Base-by-base conservation (phyloP, 2,113 vertebrate species). In the Anguilla japonica region DNA sequence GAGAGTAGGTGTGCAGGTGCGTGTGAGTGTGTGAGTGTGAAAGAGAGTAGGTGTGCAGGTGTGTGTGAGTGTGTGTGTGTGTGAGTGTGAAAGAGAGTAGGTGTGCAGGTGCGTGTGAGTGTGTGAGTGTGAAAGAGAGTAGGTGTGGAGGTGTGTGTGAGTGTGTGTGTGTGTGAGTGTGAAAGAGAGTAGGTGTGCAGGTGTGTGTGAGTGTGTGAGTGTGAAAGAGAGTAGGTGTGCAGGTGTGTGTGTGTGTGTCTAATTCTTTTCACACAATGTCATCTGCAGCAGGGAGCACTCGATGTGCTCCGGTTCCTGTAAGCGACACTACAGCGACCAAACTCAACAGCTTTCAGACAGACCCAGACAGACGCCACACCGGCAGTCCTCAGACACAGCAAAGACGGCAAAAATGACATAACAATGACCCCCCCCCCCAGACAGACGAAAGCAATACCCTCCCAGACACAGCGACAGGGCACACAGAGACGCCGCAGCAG, bases 261-360 rank as follows among this genome's bases (percentile, higher is more conserved):
- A n/a, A n/a, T n/a, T n/a, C n/a, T n/a, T n/a, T 20, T 67, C 60
- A 67, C 60, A 67, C 2, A 67, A 22, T 67, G 22, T 67, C 60
- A 67, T 13, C 3, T 26, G 60, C 60, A 67, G 60, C 60, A 22
- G 60, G 60, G 18, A 11, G 22, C 60, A 67, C 22, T 26, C 60
- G 2, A 26, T 60, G 56, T 11, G 13, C 56, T 0, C 3, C 14
- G 29, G 26, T 26, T 75, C 71, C 71, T 34, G 18, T 26, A 75
- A 75, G n/a, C 5, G 26, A 20, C 11, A 3, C 71, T 26, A 75
- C 26, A 34, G 6, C 29, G 2, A 80, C 41, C 40, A 81, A 34
- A 87, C 39, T 57, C 71, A 79, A 82, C 89, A 82, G 88, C 87
- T 91, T 83, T 88, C 82, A 90, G n/a, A 20, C n/a, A 63, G 79